These are phyloP conservation scores for Alectura lathami DNA, from an alignment of 2,113 vertebrate species.

Conservation along the genomic window DNA sequence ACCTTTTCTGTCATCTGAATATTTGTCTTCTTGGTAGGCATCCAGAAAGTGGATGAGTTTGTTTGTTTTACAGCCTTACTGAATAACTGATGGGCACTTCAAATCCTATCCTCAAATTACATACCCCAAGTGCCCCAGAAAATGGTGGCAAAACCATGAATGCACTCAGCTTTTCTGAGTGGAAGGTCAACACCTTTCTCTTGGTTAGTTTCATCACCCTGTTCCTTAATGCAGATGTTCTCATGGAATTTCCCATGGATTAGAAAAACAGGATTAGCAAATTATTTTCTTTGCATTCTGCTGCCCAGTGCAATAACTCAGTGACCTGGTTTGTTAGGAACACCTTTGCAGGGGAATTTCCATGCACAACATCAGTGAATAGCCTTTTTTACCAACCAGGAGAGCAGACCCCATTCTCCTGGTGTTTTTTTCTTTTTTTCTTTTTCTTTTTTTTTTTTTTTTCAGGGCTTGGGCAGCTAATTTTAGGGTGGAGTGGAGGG, in stretches of 20 bases:
- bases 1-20: not conserved
- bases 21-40: not conserved
- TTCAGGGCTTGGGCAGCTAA: not conserved
- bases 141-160: not conserved
- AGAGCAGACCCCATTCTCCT: not conserved
- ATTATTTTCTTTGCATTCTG: not conserved
- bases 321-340: not conserved
- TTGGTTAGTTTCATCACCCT: not conserved
- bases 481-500: not conserved
- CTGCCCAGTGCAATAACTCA: not conserved
- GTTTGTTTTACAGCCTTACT: not conserved
- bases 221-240: not conserved
- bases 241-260: not conserved
- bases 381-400: not conserved
- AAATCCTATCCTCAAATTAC: not conserved
- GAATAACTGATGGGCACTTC: not conserved
- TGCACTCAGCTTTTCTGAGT: accelerated
- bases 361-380: not conserved
- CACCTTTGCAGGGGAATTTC: not conserved
- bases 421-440: not conserved
- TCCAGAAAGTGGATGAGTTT: not conserved
- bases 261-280: not conserved
- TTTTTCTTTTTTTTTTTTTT: not conserved
- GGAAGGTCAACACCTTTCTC: not conserved
- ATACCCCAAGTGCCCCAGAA: not conserved